Base-by-base conservation (phyloP, 1,140 invertebrate genomes). In the Habropoda laboriosa region DNA sequence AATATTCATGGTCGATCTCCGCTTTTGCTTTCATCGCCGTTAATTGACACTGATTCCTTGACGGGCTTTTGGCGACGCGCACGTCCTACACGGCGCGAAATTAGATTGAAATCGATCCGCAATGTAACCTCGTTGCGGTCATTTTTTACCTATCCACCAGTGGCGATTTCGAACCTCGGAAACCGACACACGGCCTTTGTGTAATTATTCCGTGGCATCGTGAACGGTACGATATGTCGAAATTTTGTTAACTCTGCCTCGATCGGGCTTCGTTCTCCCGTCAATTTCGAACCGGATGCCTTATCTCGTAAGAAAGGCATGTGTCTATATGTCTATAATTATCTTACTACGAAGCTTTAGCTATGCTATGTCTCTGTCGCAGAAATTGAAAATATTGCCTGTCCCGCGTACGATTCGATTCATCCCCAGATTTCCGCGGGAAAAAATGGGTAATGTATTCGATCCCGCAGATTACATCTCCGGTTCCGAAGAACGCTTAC, bases 21-120 rank as follows among this genome's bases (percentile, higher is more conserved):
- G 68, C 87, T 82, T 86, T 86, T 86, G 84, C 85, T 86, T 86
- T 86, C 81, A 86, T 86, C 84, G 73, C 55, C 55, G 80, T 82
- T 80, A 88, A 87, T 87, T 87, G 86, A 85, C 86, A 81, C 85
- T 82, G 82, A 87, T 86, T 87, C 85, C 80, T 85, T 80, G 86
- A 81, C 82, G 76, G 66, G 72, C 79, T 67, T 80, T 86, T 82
- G 80, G 67, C 79, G 45, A 47, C 24, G 38, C 75, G 74, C 55
- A 38, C 64, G 79, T 76, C 63, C 79, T 83, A 53, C 76, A 57
- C 78, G 49, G 27, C 64, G 45, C 60, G 38, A 76, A 85, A 86
- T 86, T 86, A 81, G 84, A 86, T 86, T 86, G 81, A 85, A 86
- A 86, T 74, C 84, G 82, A 85, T 84, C 82, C 60, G 82, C 55